Conservation (phyloP, 2,797 vertebrate species). For the Lepus townsendii region DNA sequence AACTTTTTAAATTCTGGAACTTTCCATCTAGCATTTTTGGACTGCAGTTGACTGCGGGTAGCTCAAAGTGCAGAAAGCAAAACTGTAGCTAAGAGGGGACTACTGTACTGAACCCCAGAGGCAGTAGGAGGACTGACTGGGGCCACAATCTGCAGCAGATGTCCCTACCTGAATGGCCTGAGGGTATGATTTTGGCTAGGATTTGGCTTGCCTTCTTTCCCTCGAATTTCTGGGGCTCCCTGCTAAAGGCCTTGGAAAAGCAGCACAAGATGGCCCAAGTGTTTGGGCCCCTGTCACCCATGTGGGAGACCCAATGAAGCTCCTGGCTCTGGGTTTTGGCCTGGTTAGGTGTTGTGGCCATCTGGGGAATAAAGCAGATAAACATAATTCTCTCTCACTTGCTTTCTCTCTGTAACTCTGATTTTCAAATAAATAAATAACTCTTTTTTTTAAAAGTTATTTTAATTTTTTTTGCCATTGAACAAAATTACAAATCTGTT, state of each 20-base stretch:
- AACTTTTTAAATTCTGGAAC: background rate
- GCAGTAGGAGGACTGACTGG: background rate
- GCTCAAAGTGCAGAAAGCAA: background rate
- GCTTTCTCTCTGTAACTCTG: too few relatives aligned
- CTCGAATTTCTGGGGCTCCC: background rate
- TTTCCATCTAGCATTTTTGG: background rate
- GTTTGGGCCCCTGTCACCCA: too few relatives aligned
- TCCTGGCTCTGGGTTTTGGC: too few relatives aligned
- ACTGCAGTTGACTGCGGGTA: background rate
- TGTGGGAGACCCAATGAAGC: too few relatives aligned
- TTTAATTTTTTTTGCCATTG: background rate
- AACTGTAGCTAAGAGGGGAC: background rate
- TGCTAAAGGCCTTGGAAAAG: too few relatives aligned
- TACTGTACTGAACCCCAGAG: background rate
- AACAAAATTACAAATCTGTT: background rate
- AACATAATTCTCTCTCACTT: too few relatives aligned
- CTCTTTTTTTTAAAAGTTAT: background rate
- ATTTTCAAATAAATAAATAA: too few relatives aligned
- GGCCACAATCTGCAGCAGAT: background rate
- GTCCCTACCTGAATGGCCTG: background rate
- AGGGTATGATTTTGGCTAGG: background rate
- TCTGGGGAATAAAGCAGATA: background rate
- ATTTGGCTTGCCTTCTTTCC: background rate
- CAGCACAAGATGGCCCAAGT: too few relatives aligned
- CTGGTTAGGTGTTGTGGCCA: background rate